These are phyloP conservation scores for Polydrusus cervinus DNA, from an alignment of 2,888 invertebrate genomes.

Conservation along the genomic window DNA sequence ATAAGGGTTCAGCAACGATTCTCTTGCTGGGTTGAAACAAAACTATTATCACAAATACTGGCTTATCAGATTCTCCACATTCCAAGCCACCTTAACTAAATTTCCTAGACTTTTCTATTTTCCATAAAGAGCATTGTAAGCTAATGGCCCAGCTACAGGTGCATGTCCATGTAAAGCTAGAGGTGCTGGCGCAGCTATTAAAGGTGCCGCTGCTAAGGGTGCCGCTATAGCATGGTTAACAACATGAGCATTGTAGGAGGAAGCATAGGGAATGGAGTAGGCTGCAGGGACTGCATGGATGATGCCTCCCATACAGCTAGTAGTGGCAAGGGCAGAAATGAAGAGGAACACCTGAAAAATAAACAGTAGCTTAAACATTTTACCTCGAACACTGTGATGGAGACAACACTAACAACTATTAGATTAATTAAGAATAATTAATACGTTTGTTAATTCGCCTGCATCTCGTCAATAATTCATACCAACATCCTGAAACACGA, in stretches of 20 bases:
- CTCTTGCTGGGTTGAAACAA: no score
- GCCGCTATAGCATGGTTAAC: slow-evolving; percentile 84
- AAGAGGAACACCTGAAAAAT: slow-evolving; percentile 44
- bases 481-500: no score
- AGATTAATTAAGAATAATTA: no score
- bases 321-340: slow-evolving; percentile 46
- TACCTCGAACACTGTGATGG: no score
- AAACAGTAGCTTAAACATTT: background rate
- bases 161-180: slow-evolving; percentile 58
- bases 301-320: slow-evolving; percentile 63
- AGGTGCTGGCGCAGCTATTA: slow-evolving; percentile 63
- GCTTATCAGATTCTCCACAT: background rate
- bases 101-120: background rate
- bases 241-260: slow-evolving; percentile 83
- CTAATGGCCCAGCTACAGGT: slow-evolving; percentile 39
- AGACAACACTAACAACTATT: no score
- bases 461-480: no score
- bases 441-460: no score
- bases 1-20: no score
- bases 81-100: background rate
- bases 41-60: background rate
- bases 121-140: slow-evolving; percentile 1
- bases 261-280: slow-evolving; percentile 82
- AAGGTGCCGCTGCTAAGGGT: slow-evolving; percentile 73
- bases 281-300: slow-evolving; percentile 70